Evolutionary conservation across 2,797 vertebrate genomes (phyloP), one percentile per base, ranked within the genome.

Genomic region (Sebastes vulpes): DNA sequence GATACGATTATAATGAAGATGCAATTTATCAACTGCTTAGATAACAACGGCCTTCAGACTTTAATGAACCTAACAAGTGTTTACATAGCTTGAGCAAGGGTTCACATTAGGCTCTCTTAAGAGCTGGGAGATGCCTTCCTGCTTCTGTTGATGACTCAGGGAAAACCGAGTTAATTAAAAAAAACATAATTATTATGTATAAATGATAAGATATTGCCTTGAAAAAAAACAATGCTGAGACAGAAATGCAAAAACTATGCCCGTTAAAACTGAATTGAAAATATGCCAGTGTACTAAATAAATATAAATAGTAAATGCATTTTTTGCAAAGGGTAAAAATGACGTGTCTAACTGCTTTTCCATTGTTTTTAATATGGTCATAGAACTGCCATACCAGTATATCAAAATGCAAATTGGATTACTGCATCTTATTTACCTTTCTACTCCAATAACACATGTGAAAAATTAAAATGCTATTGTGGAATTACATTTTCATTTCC

Each of bases 1-100:
- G 32, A 72, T 38, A 3, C 14, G 18, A 42, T 65, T 52, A 6
- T 23, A 72, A 69, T 23, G n/a, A 69, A 42, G 10, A 65, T 71
- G 32, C 46, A 54, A 20, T 63, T 61, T 50, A 7, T 25, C 35
- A 9, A 25, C 59, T 65, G 4, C 77, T 58, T 78, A 8, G 59
- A 66, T 58, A 70, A 25, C 29, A 63, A 82, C 60, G 50, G 59
- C 83, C 72, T 28, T 58, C 28, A 81, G 77, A 31, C 59, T 60
- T 63, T 52, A 73, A 69, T 59, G 50, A 71, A 81, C 29, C 29
- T 35, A 67, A 77, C 65, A 72, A 77, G 53, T 82, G 66, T 85
- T 83, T 77, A 83, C 59, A 68, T 52, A 12, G 58, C 31, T 63
- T 35, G 3, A 58, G 53, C 31, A 11, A 7, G 48, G 20, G 72